Conservation (phyloP, 2,113 vertebrate genomes). For the Neotoma lepida region DNA sequence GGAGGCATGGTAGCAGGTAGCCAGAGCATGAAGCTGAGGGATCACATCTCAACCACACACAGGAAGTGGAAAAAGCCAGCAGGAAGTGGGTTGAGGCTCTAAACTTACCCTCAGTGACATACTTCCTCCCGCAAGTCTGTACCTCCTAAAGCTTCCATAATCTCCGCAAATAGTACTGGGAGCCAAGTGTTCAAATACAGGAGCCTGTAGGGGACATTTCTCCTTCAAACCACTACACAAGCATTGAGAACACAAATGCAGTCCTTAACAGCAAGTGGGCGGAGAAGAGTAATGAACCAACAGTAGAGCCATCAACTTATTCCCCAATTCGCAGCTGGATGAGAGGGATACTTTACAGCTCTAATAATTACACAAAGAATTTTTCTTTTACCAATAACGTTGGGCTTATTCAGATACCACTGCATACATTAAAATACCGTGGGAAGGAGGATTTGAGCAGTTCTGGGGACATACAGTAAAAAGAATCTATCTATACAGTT, state of each 20-base stretch:
- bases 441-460: background rate
- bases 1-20: background rate
- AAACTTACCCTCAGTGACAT: background rate
- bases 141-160: background rate
- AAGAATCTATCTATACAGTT: background rate
- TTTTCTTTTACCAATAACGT: background rate
- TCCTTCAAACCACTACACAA: background rate
- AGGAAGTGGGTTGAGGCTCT: background rate
- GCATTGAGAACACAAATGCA: background rate
- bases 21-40: background rate
- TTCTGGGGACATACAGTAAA: background rate
- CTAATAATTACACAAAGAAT: background rate
- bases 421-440: background rate
- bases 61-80: background rate
- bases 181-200: background rate
- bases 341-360: background rate
- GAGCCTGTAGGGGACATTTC: background rate
- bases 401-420: background rate
- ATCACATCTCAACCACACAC: background rate
- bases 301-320: background rate
- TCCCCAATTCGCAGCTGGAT: background rate
- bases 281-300: background rate
- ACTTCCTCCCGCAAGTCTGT: background rate
- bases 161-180: background rate
- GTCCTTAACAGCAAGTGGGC: background rate